Conservation (phyloP, 2,113 vertebrate species). For the Sinocyclocheilus maitianheensis region DNA sequence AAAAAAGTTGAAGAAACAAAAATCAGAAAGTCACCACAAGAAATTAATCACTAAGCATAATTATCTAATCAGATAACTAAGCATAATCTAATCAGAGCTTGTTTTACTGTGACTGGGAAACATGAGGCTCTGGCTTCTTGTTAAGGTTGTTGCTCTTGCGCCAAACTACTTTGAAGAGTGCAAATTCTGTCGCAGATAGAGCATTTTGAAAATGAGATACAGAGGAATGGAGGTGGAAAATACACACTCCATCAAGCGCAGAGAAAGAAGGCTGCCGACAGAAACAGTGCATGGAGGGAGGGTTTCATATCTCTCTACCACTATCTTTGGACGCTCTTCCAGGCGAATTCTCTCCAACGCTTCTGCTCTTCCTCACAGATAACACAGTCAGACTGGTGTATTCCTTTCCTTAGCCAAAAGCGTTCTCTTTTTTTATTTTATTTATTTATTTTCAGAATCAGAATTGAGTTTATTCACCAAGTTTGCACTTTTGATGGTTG, state of each 20-base stretch:
- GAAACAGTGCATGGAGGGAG: neutral
- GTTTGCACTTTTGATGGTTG: neutral
- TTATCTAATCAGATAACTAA: neutral
- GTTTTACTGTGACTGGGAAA: neutral
- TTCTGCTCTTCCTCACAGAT: conserved; percentile 14
- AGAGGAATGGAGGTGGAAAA: conserved; percentile 13
- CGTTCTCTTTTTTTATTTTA: neutral
- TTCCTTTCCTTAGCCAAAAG: neutral
- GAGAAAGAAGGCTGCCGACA: neutral
- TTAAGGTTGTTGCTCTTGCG: conserved; percentile 3
- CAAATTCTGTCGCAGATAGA: conserved; percentile 26
- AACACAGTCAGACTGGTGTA: neutral
- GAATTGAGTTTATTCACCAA: conserved; percentile 5
- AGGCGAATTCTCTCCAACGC: conserved; percentile 12
- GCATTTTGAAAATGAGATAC: conserved; percentile 33
- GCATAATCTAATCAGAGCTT: neutral
- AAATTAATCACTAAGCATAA: neutral
- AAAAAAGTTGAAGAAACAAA: too few relatives aligned
- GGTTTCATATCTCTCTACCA: neutral
- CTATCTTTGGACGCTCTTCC: neutral
- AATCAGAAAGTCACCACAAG: too few relatives aligned
- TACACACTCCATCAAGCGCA: conserved; percentile 6
- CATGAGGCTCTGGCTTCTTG: neutral
- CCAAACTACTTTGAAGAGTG: conserved; percentile 15
- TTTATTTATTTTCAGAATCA: neutral